These are phyloP conservation scores for Conus canariensis DNA, from an alignment of 2,888 invertebrate genomes.

Conservation along the genomic window DNA sequence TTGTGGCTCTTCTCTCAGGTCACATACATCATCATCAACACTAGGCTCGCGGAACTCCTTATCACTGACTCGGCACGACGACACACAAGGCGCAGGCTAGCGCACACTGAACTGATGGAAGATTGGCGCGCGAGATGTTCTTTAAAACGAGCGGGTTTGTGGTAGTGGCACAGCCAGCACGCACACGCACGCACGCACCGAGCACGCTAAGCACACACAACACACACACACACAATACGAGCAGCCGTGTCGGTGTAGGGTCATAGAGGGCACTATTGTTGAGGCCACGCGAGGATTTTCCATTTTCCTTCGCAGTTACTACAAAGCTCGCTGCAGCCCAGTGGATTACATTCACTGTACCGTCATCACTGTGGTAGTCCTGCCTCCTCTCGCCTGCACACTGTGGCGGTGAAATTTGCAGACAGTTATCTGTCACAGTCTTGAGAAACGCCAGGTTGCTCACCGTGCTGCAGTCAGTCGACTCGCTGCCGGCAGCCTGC, in stretches of 20 bases:
- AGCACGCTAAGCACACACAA: background rate
- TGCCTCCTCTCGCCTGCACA: background rate
- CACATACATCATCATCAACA: background rate
- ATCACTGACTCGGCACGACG: background rate
- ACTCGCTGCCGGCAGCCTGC: background rate
- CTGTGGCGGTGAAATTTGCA: no score
- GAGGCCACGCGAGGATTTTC: background rate
- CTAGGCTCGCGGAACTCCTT: background rate
- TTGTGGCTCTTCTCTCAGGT: background rate
- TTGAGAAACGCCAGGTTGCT: background rate
- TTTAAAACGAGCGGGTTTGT: background rate
- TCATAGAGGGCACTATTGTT: slow-evolving; percentile 1
- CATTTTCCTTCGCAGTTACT: background rate
- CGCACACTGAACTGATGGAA: background rate
- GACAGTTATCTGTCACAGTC: background rate
- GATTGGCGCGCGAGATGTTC: slow-evolving; percentile 23
- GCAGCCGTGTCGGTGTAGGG: slow-evolving; percentile 11
- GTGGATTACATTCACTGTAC: background rate
- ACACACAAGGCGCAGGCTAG: background rate
- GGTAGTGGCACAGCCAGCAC: background rate
- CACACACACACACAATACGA: slow-evolving; percentile 2
- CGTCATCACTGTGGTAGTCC: background rate
- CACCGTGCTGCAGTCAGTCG: background rate
- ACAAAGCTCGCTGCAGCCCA: background rate
- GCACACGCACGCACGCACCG: background rate